Conservation (phyloP, 2,888 invertebrate species). For the Heliconius aoede region DNA sequence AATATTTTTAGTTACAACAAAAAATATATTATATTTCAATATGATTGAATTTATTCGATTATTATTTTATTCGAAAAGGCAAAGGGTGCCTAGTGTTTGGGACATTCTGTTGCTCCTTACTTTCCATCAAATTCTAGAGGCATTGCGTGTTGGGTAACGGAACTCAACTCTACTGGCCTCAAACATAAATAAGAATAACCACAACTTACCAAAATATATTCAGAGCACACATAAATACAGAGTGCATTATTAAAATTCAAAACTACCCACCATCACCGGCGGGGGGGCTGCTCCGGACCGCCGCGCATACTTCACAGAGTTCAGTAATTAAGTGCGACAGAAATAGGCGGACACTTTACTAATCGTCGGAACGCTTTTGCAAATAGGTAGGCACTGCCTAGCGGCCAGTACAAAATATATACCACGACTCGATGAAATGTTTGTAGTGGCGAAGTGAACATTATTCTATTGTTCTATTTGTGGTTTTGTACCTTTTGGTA, state of each 20-base stretch:
- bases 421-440: conserved; percentile 49
- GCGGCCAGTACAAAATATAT: conserved; percentile 48
- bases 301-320: conserved; percentile 42
- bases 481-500: conserved; percentile 44
- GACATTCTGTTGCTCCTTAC: too few relatives aligned
- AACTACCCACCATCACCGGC: neutral
- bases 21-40: too few relatives aligned
- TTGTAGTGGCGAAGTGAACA: conserved; percentile 45
- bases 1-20: too few relatives aligned
- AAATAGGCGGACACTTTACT: conserved; percentile 50
- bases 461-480: conserved; percentile 48
- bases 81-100: too few relatives aligned
- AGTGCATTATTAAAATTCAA: conserved; percentile 17
- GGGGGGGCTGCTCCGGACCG: conserved; percentile 27
- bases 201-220: neutral
- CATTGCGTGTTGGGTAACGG: too few relatives aligned
- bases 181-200: neutral
- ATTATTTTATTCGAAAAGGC: neutral
- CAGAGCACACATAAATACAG: neutral
- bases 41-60: too few relatives aligned
- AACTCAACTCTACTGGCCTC: too few relatives aligned
- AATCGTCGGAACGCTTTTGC: conserved; percentile 50
- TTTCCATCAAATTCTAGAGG: too few relatives aligned
- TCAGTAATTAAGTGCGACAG: conserved; percentile 47
- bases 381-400: conserved; percentile 48